Percentiles rank a stretch among this genome's conserved stretches.
These are phyloP conservation scores for Varanus komodoensis DNA, from an alignment of 2,113 vertebrate species.

Conservation along the genomic window DNA sequence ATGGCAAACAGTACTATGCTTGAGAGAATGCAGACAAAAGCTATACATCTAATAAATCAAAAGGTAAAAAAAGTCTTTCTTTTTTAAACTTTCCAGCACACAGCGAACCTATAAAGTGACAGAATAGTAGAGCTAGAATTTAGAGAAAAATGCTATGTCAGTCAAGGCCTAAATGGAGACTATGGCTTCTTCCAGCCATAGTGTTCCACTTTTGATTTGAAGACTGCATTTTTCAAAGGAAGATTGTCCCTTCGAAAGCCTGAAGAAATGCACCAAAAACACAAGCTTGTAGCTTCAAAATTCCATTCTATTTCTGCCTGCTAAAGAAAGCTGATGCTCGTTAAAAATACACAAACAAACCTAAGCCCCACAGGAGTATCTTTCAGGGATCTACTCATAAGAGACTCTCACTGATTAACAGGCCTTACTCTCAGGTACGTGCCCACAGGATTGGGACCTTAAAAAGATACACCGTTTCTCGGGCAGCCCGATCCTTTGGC, in stretches of 20 bases:
- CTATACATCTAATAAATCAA: neutral
- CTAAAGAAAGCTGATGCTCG: neutral
- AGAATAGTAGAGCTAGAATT: neutral
- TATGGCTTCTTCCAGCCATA: neutral
- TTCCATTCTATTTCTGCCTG: neutral
- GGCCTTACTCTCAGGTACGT: neutral
- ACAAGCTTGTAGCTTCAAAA: neutral
- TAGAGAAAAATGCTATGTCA: neutral
- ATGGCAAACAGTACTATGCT: neutral
- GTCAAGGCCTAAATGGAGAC: neutral
- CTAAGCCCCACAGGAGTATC: no score
- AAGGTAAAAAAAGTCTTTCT: neutral
- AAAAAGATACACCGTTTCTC: neutral
- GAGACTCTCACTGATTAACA: neutral
- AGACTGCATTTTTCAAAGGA: neutral
- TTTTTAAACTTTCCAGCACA: neutral
- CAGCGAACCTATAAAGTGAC: neutral
- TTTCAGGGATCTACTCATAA: no score
- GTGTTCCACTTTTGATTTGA: neutral
- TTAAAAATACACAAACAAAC: neutral
- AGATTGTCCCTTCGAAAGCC: no score
- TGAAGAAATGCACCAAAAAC: no score
- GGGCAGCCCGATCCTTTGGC: neutral
- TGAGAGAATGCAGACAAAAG: neutral
- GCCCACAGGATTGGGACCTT: neutral